These are phyloP conservation scores for Zaprionus kolodkinae DNA, from an alignment of 1,140 invertebrate genomes.

Conservation along the genomic window DNA sequence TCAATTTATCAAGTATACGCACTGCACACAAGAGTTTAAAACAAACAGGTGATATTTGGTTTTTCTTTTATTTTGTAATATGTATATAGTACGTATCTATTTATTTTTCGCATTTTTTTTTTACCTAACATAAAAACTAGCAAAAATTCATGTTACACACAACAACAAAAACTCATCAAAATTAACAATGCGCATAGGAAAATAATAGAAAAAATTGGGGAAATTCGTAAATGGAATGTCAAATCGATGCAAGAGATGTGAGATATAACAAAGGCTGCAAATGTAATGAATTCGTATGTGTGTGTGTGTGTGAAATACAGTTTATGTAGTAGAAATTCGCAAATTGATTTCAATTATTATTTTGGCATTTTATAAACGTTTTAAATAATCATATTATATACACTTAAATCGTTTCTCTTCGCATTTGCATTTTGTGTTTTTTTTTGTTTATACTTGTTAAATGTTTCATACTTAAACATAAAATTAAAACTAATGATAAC, in stretches of 20 bases:
- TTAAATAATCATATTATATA: slow-evolving; percentile 63
- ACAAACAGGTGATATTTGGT: slow-evolving; percentile 70
- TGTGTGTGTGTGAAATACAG: slow-evolving; percentile 18
- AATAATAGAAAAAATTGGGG: not conserved
- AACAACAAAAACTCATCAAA: slow-evolving; percentile 46
- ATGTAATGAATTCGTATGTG: slow-evolving; percentile 28
- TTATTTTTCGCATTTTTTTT: slow-evolving; percentile 17
- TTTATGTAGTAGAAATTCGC: slow-evolving; percentile 23
- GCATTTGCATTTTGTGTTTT: slow-evolving; percentile 26
- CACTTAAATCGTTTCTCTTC: slow-evolving; percentile 55
- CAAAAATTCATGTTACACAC: slow-evolving; percentile 50
- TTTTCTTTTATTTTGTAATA: slow-evolving; percentile 4
- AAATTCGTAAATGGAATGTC: slow-evolving; percentile 46
- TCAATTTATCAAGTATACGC: slow-evolving; percentile 61
- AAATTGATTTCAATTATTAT: slow-evolving; percentile 35
- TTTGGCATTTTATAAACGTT: slow-evolving; percentile 51
- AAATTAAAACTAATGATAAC: slow-evolving; percentile 81
- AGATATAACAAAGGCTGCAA: slow-evolving; percentile 23
- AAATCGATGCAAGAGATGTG: slow-evolving; percentile 16
- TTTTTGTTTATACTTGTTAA: slow-evolving; percentile 47
- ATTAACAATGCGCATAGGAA: slow-evolving; percentile 21
- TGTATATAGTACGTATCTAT: slow-evolving; percentile 3
- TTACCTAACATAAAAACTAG: slow-evolving; percentile 43
- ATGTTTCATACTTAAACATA: slow-evolving; percentile 68
- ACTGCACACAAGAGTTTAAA: slow-evolving; percentile 46